Conservation (phyloP, 2,888 invertebrate genomes). For the Drosophila fungiperda region DNA sequence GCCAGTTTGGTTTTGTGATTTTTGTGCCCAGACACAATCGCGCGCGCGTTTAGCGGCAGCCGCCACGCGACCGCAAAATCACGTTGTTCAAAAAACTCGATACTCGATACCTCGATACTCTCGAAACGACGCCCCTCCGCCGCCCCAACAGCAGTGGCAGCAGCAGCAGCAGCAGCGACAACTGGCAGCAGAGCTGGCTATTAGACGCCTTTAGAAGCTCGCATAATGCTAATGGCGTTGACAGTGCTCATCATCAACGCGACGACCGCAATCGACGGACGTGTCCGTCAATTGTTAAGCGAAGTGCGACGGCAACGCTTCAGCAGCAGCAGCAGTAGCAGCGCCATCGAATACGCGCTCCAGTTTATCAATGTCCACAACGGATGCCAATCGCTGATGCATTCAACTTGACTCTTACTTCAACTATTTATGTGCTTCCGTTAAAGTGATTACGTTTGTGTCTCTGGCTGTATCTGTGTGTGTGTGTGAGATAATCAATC, state of each 20-base stretch:
- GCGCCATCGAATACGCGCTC: conserved; percentile 45
- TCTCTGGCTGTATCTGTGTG: not conserved
- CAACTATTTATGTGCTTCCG: conserved; percentile 21
- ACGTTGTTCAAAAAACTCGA: conserved; percentile 14
- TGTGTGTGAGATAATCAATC: conserved; percentile 5
- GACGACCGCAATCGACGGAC: conserved; percentile 72
- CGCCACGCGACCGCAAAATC: conserved; percentile 66
- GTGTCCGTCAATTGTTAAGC: conserved; percentile 66
- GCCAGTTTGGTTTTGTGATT: conserved; percentile 62
- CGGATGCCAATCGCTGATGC: conserved; percentile 74
- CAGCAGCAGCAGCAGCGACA: not conserved
- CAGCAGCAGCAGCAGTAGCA: conserved; percentile 20
- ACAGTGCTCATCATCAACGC: conserved; percentile 76
- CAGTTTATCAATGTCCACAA: conserved; percentile 79
- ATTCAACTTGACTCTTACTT: conserved; percentile 55
- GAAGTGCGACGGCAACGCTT: conserved; percentile 81
- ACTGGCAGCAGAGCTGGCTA: conserved; percentile 32
- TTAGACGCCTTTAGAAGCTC: conserved; percentile 78
- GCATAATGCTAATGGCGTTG: conserved; percentile 83
- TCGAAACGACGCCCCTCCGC: conserved; percentile 58
- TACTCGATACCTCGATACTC: conserved; percentile 2
- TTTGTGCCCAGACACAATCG: conserved; percentile 70
- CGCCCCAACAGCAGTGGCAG: conserved; percentile 21
- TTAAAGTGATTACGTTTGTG: conserved; percentile 23
- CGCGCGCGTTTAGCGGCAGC: conserved; percentile 67